phyloP scores from a whole-genome alignment of 1,140 invertebrate species.

The Pararge aegeria region DNA sequence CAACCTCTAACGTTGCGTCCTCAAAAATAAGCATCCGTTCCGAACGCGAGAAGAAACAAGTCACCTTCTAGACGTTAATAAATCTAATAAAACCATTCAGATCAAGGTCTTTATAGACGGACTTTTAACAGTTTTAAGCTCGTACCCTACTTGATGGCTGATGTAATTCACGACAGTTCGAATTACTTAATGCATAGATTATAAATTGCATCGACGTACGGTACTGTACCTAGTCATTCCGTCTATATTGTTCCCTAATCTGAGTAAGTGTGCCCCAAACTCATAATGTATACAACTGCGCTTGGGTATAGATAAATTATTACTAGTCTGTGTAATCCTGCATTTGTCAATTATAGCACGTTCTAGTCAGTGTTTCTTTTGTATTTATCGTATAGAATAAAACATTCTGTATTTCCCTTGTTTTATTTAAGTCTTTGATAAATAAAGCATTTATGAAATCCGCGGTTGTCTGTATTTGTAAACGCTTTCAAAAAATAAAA shows the following conservation, averaged over 20 bases:
- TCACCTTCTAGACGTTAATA: conserved; percentile 60
- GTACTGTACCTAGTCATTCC: neutral
- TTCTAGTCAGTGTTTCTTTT: conserved; percentile 65
- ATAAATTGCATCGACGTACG: neutral
- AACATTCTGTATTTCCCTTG: conserved; percentile 55
- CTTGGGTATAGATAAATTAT: conserved; percentile 51
- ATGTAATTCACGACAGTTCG: too few relatives aligned
- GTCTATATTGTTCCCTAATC: neutral
- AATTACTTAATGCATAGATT: too few relatives aligned
- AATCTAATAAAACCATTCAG: neutral
- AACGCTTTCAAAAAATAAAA: neutral
- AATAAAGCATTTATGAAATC: conserved; percentile 33
- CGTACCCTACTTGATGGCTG: too few relatives aligned
- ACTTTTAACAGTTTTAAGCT: too few relatives aligned
- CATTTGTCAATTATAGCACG: conserved; percentile 62
- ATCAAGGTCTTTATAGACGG: neutral
- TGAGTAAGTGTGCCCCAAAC: conserved; percentile 1
- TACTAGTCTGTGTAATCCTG: conserved; percentile 58
- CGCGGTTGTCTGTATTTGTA: neutral
- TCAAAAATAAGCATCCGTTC: conserved; percentile 61
- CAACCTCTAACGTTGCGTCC: conserved; percentile 40
- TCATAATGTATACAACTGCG: conserved; percentile 25
- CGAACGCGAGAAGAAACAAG: conserved; percentile 73
- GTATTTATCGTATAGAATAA: conserved; percentile 65
- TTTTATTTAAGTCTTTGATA: conserved; percentile 52